These are phyloP conservation scores for Danio tinwini DNA, from an alignment of 2,797 vertebrate genomes.

Conservation along the genomic window DNA sequence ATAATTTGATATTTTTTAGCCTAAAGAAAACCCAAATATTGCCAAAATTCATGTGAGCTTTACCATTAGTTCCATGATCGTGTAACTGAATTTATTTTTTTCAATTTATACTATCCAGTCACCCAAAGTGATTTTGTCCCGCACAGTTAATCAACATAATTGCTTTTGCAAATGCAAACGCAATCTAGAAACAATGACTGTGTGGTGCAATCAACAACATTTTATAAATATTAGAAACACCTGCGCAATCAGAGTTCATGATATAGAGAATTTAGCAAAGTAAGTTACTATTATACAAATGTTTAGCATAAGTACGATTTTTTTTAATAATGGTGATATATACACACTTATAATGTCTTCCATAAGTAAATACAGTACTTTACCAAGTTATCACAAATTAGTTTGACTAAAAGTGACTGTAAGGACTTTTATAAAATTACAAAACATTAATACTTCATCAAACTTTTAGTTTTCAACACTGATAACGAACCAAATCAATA, in stretches of 20 bases:
- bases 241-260: background rate
- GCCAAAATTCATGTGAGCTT: too few species aligned
- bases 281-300: too few species aligned
- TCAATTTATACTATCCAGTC: background rate
- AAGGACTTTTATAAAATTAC: background rate
- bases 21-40: too few species aligned
- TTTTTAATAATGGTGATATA: background rate
- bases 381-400: too few species aligned
- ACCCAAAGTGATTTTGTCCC: background rate
- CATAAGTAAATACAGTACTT: too few species aligned
- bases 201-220: background rate
- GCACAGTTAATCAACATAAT: background rate
- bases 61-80: background rate
- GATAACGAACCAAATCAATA: too few species aligned
- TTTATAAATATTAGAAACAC: conserved; percentile 12
- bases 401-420: too few species aligned
- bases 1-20: too few species aligned
- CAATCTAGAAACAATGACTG: background rate
- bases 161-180: background rate
- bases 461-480: too few species aligned
- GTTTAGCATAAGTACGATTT: background rate
- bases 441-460: background rate
- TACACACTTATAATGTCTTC: background rate
- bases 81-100: background rate
- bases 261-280: background rate